Evolutionary conservation across 2,113 vertebrate species (phyloP), one percentile per base, ranked within the genome.

Genomic region (Struthidea cinerea): DNA sequence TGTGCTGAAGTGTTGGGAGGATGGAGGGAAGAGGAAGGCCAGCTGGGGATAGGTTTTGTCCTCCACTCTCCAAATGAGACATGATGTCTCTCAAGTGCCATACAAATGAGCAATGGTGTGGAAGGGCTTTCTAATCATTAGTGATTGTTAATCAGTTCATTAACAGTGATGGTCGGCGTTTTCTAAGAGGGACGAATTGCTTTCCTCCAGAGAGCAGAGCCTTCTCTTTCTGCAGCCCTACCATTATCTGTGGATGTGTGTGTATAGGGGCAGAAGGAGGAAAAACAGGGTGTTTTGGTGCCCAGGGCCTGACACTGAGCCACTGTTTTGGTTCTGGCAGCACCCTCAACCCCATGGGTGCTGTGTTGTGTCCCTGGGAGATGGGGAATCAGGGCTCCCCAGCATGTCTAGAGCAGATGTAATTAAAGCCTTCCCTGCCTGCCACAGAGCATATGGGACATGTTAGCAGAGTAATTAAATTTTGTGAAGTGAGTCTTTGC

Each of bases 391-490:
- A 49, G 79, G 68, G 83, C 79, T 96, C 80, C 73, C 68, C 92
- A 39, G 53, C 61, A 89, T 39, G 74, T 95, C 79, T 93, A 37
- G 46, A 93, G 78, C 83, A 96, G 93, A 96, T 86, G 87, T 95
- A 96, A 97, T 97, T 97, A 97, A 95, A 97, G 85, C 89, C 85
- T 96, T 89, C 91, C 78, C 80, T 94, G 96, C 91, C 84, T 97
- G 95, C 95, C 96, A 87, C 82, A 65, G 85, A 97, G 93, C 97
- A 98, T 98, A 98, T 97, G 97, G 96, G 97, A 96, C 96, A 82
- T 65, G 96, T 97, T 98, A 97, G 85, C 81, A 81, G 96, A 96
- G 95, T 97, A 97, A 98, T 97, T 98, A 97, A 93, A 96, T 97
- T 96, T 97, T 97, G 97, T 95, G 95, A 96, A 97, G 95, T 96